phyloP scores from a whole-genome alignment of 1,140 invertebrate genomes.

The Yoshiicerus persimilis region DNA sequence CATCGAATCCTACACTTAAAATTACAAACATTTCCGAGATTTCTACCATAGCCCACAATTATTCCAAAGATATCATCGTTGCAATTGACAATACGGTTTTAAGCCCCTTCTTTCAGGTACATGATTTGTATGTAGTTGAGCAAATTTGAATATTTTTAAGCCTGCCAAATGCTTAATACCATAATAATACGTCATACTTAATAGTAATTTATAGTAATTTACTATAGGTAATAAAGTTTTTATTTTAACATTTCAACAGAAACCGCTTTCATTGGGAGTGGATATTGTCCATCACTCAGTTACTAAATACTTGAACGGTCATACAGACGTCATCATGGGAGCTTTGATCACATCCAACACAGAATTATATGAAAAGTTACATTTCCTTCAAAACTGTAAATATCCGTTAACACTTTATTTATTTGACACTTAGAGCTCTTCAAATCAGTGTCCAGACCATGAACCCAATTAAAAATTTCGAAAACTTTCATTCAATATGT shows the following conservation, averaged over 20 bases:
- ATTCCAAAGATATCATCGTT: slow-evolving; percentile 70
- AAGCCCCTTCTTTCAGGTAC: slow-evolving; percentile 62
- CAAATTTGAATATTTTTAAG: not conserved
- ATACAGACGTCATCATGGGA: slow-evolving; percentile 97
- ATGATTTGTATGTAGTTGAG: slow-evolving; percentile 45
- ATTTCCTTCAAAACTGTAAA: slow-evolving; percentile 87
- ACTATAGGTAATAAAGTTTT: not conserved
- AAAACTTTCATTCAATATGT: no score
- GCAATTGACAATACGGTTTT: slow-evolving; percentile 91
- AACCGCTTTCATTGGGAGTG: slow-evolving; percentile 84
- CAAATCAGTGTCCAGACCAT: no score
- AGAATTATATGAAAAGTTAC: slow-evolving; percentile 69
- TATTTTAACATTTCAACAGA: slow-evolving; percentile 55
- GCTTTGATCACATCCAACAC: slow-evolving; percentile 74
- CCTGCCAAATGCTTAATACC: not conserved
- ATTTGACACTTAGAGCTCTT: no score
- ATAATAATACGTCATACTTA: not conserved
- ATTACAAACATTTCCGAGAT: slow-evolving; percentile 83
- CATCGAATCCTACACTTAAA: slow-evolving; percentile 93
- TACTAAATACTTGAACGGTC: slow-evolving; percentile 82
- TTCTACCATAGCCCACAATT: slow-evolving; percentile 62
- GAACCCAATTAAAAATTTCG: no score
- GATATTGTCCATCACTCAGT: slow-evolving; percentile 91
- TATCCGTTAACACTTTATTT: no score
- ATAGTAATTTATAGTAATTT: not conserved